Evolutionary conservation across 2,113 vertebrate species (phyloP).

Genomic region (Colaptes auratus): DNA sequence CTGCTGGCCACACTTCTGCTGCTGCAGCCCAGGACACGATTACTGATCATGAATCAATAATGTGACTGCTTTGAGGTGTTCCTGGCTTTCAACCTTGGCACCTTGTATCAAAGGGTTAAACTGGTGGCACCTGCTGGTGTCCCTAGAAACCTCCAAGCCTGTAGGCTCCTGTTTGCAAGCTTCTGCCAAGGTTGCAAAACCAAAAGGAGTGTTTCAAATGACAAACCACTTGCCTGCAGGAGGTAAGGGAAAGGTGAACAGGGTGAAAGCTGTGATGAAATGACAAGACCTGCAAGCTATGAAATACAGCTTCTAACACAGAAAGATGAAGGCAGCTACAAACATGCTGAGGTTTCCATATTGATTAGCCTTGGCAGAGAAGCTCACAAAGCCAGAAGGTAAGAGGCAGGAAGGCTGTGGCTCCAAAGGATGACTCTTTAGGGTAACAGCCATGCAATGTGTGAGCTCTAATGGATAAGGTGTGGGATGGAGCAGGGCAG

Average conservation of each 20-base stretch:
- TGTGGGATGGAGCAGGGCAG: neutral
- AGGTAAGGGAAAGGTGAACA: neutral
- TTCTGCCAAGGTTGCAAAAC: neutral
- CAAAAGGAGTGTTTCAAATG: neutral
- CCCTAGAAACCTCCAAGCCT: neutral
- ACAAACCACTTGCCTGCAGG: neutral
- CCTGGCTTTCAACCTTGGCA: too few relatives aligned
- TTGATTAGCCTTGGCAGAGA: neutral
- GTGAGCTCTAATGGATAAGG: neutral
- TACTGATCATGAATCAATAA: too few relatives aligned
- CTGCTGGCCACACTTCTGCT: too few relatives aligned
- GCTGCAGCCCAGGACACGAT: too few relatives aligned
- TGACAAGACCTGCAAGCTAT: neutral
- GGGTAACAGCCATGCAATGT: neutral
- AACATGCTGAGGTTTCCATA: constrained; percentile 4
- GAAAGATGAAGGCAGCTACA: neutral
- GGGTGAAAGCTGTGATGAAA: neutral
- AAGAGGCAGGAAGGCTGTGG: constrained; percentile 2
- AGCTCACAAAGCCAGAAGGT: neutral
- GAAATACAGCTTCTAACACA: neutral
- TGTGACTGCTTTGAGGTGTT: too few relatives aligned
- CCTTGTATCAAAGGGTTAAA: neutral
- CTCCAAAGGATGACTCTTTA: neutral
- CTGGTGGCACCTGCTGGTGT: neutral
- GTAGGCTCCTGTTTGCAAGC: neutral